These are phyloP conservation scores for Nothobranchius kuhntae DNA, from an alignment of 2,113 vertebrate species.

Conservation along the genomic window DNA sequence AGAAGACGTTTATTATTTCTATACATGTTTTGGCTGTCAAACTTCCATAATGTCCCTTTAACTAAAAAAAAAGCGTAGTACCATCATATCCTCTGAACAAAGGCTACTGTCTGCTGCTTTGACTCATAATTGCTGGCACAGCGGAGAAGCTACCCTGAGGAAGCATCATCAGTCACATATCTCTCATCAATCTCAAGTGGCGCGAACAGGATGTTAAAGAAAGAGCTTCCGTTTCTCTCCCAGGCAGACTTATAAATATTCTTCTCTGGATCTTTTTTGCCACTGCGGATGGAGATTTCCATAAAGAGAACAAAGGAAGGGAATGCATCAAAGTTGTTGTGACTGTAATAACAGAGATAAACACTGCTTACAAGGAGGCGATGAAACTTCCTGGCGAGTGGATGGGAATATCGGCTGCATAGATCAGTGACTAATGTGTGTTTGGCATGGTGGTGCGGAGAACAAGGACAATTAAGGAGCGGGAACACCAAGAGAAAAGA, in stretches of 20 bases:
- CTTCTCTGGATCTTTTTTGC: slow-evolving; percentile 23
- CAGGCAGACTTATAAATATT: slow-evolving; percentile 53
- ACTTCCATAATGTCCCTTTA: too few relatives aligned
- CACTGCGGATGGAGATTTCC: slow-evolving; percentile 36
- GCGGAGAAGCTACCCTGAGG: slow-evolving; percentile 42
- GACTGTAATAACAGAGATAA: slow-evolving; percentile 60
- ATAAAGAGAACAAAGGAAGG: slow-evolving; percentile 24
- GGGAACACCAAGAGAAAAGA: neutral
- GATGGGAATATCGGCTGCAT: slow-evolving; percentile 40
- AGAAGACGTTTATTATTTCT: too few relatives aligned
- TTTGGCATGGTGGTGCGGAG: slow-evolving; percentile 19
- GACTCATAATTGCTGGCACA: slow-evolving; percentile 54
- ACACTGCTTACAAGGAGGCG: slow-evolving; percentile 39
- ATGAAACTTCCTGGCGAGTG: slow-evolving; percentile 19
- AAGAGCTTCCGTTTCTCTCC: slow-evolving; percentile 34
- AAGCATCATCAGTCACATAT: slow-evolving; percentile 61
- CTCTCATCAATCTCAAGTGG: slow-evolving; percentile 48
- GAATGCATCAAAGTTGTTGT: slow-evolving; percentile 24
- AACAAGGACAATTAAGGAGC: neutral
- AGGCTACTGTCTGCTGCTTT: slow-evolving; percentile 33
- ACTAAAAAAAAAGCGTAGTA: neutral
- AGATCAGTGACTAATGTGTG: slow-evolving; percentile 61
- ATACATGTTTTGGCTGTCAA: too few relatives aligned
- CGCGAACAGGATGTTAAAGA: slow-evolving; percentile 40
- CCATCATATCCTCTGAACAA: slow-evolving; percentile 36